Base-by-base conservation (phyloP, 2,888 invertebrate species). In the Aleiodes leptofemur region DNA sequence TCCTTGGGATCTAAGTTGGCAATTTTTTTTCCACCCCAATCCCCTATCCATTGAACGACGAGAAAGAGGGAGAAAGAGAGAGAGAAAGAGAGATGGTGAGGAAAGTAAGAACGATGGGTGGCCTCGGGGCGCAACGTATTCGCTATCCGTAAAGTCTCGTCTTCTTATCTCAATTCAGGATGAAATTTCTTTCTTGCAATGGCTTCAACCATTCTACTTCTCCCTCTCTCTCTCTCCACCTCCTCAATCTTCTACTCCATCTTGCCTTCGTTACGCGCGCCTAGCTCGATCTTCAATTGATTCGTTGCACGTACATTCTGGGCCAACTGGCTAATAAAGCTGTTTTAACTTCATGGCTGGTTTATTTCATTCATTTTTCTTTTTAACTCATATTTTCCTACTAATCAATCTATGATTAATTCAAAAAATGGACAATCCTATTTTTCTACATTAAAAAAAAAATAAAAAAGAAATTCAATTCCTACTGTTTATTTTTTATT, bases 291-390 rank as follows among this genome's bases (percentile, higher is more conserved):
- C 77, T 71, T 84, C 82, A 82, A 84, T 86, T 86, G 86, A 86
- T 85, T 86, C 85, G 83, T 84, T 85, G 85, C 85, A 82, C 81
- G 84, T 80, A 73, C 75, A 78, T 9, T 50, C n/a, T 23, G 55
- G 38, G 38, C 53, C 48, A 59, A 66, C 72, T 34, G 38, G 48
- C 53, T 73, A 53, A 76, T 56, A 59, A 57, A 70, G 74, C 79
- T 80, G 59, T 43, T 64, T 43, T 29, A 51, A 23, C 68, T 31
- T 68, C 51, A 68, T 14, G 68, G 51, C 29, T 71, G 23, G 50
- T 50, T 59, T 31, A 48, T 38, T 51, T n/a, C 70, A 55, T 14
- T 55, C 70, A 56, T 23, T 70, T 56, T 56, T 34, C 16, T 14
- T 14, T 16, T 48, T 9, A 43, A n/a, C 23, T 56, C 51, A 31